phyloP scores from a whole-genome alignment of 2,888 invertebrate species.

The Bibio marci region DNA sequence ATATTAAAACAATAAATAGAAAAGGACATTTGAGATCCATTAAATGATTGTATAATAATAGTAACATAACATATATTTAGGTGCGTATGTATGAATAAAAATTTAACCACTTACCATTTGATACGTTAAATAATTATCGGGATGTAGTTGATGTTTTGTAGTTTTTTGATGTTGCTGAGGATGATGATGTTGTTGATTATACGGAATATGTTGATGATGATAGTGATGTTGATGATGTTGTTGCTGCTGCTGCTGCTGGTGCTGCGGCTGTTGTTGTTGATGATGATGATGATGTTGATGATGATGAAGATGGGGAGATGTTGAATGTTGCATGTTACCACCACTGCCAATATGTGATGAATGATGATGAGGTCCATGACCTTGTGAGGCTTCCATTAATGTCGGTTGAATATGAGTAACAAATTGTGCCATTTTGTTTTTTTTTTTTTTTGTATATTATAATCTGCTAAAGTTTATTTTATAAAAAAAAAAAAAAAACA shows the following conservation, averaged over 20 bases:
- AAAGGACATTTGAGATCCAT: too few species aligned
- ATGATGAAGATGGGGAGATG: slow-evolving; percentile 21
- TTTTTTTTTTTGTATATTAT: too few species aligned
- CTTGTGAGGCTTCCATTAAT: slow-evolving; percentile 37
- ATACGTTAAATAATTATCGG: too few species aligned
- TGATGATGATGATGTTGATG: slow-evolving; percentile 17
- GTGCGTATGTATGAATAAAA: too few species aligned
- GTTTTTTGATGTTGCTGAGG: slow-evolving; percentile 16
- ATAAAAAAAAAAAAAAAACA: too few species aligned
- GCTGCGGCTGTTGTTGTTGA: slow-evolving; percentile 3
- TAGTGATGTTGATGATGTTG: slow-evolving; percentile 17
- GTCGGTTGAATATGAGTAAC: slow-evolving; percentile 41
- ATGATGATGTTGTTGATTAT: slow-evolving; percentile 9
- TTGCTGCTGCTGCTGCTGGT: slow-evolving; percentile 12
- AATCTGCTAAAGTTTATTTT: too few species aligned
- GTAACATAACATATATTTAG: too few species aligned
- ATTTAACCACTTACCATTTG: too few species aligned
- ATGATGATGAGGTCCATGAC: slow-evolving; percentile 35
- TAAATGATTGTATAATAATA: too few species aligned
- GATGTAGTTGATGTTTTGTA: too few species aligned
- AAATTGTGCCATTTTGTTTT: slow-evolving; percentile 37
- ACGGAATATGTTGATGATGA: slow-evolving; percentile 14
- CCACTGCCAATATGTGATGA: slow-evolving; percentile 30
- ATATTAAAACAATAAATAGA: too few species aligned
- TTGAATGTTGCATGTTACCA: slow-evolving; percentile 19